A percentile compares a stretch with the other conserved stretches of the same genome.
Evolutionary conservation across 2,888 invertebrate genomes (phyloP).

Genomic region (Stenodema calcarata): DNA sequence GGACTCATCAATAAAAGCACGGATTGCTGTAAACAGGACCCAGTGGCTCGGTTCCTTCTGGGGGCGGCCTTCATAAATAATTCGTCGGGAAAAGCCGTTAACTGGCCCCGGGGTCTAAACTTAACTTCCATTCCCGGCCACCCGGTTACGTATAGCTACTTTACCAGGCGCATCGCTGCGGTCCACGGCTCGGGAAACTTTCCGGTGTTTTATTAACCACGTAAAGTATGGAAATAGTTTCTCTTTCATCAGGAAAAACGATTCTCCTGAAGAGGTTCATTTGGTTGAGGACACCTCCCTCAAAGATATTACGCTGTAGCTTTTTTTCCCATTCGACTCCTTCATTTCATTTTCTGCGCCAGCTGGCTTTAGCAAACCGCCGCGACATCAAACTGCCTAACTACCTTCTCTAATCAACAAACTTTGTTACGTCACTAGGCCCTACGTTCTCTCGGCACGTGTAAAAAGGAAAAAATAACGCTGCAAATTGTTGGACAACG

Average conservation of each 20-base stretch:
- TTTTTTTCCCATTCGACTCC: too few species aligned
- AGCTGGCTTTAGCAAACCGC: too few species aligned
- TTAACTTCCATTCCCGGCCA: conserved; percentile 21
- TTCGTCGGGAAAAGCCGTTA: conserved; percentile 5
- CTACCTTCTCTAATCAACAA: too few species aligned
- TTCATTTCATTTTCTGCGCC: too few species aligned
- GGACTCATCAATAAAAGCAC: conserved; percentile 31
- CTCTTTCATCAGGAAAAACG: neutral
- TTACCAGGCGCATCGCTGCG: neutral
- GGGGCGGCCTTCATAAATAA: conserved; percentile 21
- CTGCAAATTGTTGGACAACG: too few species aligned
- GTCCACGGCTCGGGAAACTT: neutral
- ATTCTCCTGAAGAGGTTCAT: neutral
- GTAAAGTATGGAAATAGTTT: neutral
- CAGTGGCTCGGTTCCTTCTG: neutral
- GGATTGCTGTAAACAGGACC: conserved; percentile 27
- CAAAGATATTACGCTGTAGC: neutral
- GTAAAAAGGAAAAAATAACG: too few species aligned
- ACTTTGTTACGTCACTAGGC: too few species aligned
- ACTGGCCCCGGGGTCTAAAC: conserved; percentile 11
- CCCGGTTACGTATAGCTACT: neutral
- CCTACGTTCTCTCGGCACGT: too few species aligned
- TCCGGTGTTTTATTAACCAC: neutral
- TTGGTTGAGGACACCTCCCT: neutral
- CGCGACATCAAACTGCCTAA: too few species aligned